Conservation (phyloP, 2,888 invertebrate species). For the Empis stercorea region DNA sequence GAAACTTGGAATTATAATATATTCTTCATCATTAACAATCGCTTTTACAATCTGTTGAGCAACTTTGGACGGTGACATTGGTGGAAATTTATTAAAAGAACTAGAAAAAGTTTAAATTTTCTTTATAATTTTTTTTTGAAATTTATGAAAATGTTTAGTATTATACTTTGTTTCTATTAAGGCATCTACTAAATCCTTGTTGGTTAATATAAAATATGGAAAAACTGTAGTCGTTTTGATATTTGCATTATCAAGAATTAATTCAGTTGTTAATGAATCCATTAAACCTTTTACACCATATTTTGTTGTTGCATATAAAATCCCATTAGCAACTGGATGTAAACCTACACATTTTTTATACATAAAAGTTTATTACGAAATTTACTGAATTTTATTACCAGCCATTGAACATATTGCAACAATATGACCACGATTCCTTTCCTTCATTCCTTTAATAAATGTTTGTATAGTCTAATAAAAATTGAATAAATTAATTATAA, state of each 20-base stretch:
- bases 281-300: slow-evolving; percentile 37
- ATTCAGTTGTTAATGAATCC: slow-evolving; percentile 31
- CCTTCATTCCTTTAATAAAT: slow-evolving; percentile 36
- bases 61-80: too few species aligned
- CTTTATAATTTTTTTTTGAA: too few species aligned
- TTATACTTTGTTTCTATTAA: too few species aligned
- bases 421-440: slow-evolving; percentile 34
- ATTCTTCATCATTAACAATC: too few species aligned
- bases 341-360: not conserved
- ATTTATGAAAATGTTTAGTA: too few species aligned
- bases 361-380: too few species aligned
- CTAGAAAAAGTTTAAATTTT: too few species aligned
- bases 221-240: slow-evolving; percentile 34
- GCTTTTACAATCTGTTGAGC: too few species aligned
- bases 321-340: slow-evolving; percentile 4
- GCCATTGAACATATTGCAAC: slow-evolving; percentile 37
- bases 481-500: not conserved
- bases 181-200: slow-evolving; percentile 13
- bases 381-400: slow-evolving; percentile 16
- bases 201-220: slow-evolving; percentile 36
- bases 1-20: too few species aligned
- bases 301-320: slow-evolving; percentile 36
- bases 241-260: slow-evolving; percentile 29
- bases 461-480: slow-evolving; percentile 31
- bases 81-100: too few species aligned